phyloP scores from a whole-genome alignment of 2,888 invertebrate genomes.

The Thymelicus lineola region DNA sequence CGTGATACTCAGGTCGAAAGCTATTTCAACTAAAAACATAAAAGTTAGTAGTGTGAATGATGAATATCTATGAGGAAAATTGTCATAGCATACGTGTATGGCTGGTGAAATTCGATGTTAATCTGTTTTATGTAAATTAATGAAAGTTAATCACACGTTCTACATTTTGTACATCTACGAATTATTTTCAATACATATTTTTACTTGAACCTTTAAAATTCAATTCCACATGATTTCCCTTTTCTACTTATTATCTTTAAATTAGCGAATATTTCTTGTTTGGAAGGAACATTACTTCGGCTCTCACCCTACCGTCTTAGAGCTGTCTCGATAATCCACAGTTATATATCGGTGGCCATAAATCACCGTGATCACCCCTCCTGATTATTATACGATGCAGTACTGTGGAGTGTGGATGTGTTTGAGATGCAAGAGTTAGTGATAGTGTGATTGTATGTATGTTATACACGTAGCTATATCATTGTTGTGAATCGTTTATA shows the following conservation, averaged over 20 bases:
- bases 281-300: background rate
- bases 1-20: too few relatives aligned
- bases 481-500: too few relatives aligned
- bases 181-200: too few relatives aligned
- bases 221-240: background rate
- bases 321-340: constrained; percentile 35
- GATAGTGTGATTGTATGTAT: background rate
- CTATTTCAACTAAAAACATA: too few relatives aligned
- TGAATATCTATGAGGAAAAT: too few relatives aligned
- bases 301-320: constrained; percentile 11
- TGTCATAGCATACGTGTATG: too few relatives aligned
- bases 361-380: constrained; percentile 24
- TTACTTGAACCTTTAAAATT: background rate
- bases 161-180: too few relatives aligned
- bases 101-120: too few relatives aligned
- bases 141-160: too few relatives aligned
- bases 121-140: too few relatives aligned
- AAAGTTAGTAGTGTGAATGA: too few relatives aligned
- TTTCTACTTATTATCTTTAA: background rate
- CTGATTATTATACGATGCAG: constrained; percentile 26
- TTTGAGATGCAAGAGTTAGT: background rate
- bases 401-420: background rate
- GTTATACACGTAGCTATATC: too few relatives aligned
- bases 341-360: constrained; percentile 34
- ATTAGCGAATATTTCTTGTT: background rate